These are phyloP conservation scores for Dasyprocta punctata DNA, from an alignment of 2,113 vertebrate species.

Conservation along the genomic window DNA sequence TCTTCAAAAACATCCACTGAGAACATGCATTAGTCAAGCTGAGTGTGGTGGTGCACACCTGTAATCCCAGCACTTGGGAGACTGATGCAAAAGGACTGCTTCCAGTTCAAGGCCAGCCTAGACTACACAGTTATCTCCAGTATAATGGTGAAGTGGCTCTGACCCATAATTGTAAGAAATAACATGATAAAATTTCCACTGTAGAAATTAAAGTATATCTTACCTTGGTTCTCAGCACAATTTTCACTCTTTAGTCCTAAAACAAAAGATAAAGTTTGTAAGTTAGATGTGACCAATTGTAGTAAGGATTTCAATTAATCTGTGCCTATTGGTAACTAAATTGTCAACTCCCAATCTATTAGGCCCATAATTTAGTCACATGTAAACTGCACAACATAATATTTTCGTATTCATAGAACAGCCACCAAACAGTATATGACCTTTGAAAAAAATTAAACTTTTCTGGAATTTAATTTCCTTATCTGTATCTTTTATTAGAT, in stretches of 20 bases:
- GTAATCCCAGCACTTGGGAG: neutral
- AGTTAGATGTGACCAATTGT: constrained; percentile 22
- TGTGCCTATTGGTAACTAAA: neutral
- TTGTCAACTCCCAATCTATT: neutral
- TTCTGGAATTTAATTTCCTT: constrained; percentile 13
- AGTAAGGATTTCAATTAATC: neutral
- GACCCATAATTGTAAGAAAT: neutral
- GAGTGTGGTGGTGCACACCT: neutral
- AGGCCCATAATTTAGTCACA: neutral
- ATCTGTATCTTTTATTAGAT: neutral
- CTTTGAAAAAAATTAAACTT: neutral
- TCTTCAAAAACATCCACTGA: neutral
- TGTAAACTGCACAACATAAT: neutral
- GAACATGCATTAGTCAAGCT: neutral
- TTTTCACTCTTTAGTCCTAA: constrained; percentile 73
- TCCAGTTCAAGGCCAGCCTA: neutral
- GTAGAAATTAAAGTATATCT: constrained; percentile 45
- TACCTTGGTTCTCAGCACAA: constrained; percentile 74
- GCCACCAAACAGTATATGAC: neutral
- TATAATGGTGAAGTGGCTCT: neutral
- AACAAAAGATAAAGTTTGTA: constrained; percentile 70
- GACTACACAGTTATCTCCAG: neutral
- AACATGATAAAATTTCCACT: neutral
- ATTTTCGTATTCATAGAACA: neutral
- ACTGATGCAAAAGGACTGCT: neutral